These are phyloP conservation scores for Phainopepla nitens DNA, from an alignment of 2,113 vertebrate genomes.

Conservation along the genomic window DNA sequence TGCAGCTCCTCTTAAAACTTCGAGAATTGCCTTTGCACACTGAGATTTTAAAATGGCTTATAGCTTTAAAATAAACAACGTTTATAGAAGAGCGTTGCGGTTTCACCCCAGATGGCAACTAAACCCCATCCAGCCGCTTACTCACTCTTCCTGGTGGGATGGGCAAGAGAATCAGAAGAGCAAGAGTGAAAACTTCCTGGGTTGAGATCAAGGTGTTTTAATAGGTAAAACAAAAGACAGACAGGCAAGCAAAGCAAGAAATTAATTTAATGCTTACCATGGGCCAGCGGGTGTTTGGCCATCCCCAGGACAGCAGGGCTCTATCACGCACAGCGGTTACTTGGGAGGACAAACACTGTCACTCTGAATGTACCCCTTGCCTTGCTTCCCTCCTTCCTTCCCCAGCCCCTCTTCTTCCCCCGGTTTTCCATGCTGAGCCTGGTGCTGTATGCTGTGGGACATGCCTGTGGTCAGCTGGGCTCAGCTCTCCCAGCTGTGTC, in stretches of 20 bases:
- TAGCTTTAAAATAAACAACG: neutral
- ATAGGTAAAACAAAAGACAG: neutral
- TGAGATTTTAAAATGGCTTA: neutral
- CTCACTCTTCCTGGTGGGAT: neutral
- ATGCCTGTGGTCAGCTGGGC: neutral
- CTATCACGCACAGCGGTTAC: fast-evolving
- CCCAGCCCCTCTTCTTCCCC: neutral
- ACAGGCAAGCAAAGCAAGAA: neutral
- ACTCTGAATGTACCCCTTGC: neutral
- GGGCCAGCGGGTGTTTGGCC: neutral
- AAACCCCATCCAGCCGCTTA: neutral
- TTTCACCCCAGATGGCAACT: neutral
- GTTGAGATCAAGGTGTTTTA: neutral
- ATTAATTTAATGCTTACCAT: neutral
- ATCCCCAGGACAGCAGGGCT: neutral
- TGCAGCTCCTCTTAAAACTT: neutral
- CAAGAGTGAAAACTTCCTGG: neutral
- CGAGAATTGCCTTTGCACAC: neutral
- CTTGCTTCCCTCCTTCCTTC: neutral
- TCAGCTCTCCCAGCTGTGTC: neutral
- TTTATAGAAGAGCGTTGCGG: neutral
- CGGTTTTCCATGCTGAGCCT: neutral
- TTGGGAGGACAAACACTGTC: neutral
- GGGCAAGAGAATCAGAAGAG: neutral
- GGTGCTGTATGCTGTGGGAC: neutral